phyloP scores from a whole-genome alignment of 2,888 invertebrate genomes.

The Torymus aiolomorphi region DNA sequence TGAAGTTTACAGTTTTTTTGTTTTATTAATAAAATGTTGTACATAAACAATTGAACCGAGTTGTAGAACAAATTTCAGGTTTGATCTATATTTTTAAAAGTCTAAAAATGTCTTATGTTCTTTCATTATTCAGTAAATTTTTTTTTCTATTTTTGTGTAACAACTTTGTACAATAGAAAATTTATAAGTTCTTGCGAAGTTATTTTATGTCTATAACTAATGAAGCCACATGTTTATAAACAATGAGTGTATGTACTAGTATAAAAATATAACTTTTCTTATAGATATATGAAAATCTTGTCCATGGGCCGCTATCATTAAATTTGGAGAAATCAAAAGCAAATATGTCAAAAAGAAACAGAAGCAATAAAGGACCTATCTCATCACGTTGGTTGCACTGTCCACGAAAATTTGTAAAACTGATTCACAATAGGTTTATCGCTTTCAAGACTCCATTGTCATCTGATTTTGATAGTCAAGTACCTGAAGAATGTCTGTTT shows the following conservation, averaged over 20 bases:
- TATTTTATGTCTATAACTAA: no score
- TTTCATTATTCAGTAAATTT: no score
- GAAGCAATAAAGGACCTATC: slow-evolving; percentile 77
- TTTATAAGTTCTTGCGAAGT: no score
- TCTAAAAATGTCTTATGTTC: no score
- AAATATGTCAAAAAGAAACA: slow-evolving; percentile 64
- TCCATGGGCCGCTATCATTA: slow-evolving; percentile 39
- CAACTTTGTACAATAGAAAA: no score
- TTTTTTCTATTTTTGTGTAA: no score
- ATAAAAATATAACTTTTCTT: no score
- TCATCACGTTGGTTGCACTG: slow-evolving; percentile 93
- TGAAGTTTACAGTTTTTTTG: neutral
- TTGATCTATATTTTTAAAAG: no score
- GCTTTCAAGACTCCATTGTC: slow-evolving; percentile 97
- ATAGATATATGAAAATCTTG: neutral
- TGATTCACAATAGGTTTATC: slow-evolving; percentile 90
- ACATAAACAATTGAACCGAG: no score
- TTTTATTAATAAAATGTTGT: neutral
- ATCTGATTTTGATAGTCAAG: slow-evolving; percentile 87
- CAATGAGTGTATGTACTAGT: no score
- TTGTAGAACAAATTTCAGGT: no score
- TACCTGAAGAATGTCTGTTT: slow-evolving; percentile 90
- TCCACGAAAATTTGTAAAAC: slow-evolving; percentile 85
- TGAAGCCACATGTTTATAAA: no score
- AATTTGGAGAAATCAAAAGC: neutral